Conservation (phyloP, 2,888 invertebrate species). For the Hirtodrosophila trivittata region DNA sequence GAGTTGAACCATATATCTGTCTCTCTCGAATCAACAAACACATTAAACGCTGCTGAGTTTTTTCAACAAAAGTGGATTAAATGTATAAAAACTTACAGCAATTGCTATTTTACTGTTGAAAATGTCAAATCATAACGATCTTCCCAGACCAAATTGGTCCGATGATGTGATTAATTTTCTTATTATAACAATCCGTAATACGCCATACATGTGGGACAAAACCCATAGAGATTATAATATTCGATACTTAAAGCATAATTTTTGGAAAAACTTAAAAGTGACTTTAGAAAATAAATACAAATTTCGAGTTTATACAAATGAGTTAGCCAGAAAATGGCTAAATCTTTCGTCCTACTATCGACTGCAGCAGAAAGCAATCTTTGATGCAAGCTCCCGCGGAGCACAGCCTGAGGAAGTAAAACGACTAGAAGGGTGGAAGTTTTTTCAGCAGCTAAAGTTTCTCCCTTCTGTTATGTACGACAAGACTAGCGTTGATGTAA, state of each 20-base stretch:
- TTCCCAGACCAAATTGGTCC: constrained; percentile 44
- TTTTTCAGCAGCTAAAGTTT: constrained; percentile 39
- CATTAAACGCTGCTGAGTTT: constrained; percentile 34
- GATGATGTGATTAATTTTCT: constrained; percentile 45
- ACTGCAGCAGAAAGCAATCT: constrained; percentile 44
- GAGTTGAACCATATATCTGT: constrained; percentile 24
- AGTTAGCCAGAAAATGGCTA: constrained; percentile 47
- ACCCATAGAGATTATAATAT: constrained; percentile 48
- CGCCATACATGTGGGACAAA: constrained; percentile 54
- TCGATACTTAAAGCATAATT: constrained; percentile 46
- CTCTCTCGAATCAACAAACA: constrained; percentile 27
- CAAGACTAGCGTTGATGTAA: constrained; percentile 38
- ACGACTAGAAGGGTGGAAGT: constrained; percentile 52
- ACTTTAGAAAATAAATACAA: constrained; percentile 43
- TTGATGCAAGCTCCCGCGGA: constrained; percentile 43
- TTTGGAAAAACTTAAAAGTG: constrained; percentile 49
- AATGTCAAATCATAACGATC: constrained; percentile 35
- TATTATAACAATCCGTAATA: constrained; percentile 46
- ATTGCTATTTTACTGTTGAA: not conserved
- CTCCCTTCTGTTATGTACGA: constrained; percentile 29
- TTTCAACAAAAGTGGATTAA: constrained; percentile 44
- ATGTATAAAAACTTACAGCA: constrained; percentile 6
- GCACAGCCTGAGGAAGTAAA: constrained; percentile 45
- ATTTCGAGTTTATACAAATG: constrained; percentile 48
- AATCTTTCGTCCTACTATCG: constrained; percentile 49